Conservation (phyloP, 2,797 vertebrate species). For the Cossypha niveicapilla region DNA sequence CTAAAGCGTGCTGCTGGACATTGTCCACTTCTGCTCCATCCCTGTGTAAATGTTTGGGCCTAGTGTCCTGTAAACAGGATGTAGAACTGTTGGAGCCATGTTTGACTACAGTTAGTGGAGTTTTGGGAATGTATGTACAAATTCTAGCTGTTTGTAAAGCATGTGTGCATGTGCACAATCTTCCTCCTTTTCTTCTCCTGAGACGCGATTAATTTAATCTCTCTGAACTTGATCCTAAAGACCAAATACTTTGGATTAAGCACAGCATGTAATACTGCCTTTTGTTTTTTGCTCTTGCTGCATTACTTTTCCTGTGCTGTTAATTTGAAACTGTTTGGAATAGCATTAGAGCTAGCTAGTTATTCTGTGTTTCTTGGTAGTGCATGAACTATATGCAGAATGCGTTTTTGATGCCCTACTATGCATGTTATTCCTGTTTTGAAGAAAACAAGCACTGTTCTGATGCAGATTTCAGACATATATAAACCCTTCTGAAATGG, state of each 20-base stretch:
- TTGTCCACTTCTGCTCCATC: background rate
- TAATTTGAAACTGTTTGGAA: background rate
- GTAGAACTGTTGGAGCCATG: background rate
- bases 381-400: background rate
- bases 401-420: background rate
- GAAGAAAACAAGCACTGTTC: background rate
- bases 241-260: background rate
- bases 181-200: background rate
- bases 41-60: background rate
- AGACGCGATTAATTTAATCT: background rate
- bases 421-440: background rate
- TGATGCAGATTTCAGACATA: background rate
- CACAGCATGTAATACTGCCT: background rate
- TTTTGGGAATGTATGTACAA: background rate
- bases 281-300: background rate
- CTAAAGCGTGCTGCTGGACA: background rate
- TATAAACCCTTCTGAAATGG: background rate
- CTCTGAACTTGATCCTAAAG: background rate
- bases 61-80: background rate
- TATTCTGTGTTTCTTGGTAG: background rate
- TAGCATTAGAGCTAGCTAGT: background rate
- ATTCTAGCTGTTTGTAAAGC: background rate
- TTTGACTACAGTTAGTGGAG: background rate
- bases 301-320: rapidly evolving
- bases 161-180: rapidly evolving